phyloP scores from a whole-genome alignment of 1,140 invertebrate genomes.

The Philopotamus ludificatus region DNA sequence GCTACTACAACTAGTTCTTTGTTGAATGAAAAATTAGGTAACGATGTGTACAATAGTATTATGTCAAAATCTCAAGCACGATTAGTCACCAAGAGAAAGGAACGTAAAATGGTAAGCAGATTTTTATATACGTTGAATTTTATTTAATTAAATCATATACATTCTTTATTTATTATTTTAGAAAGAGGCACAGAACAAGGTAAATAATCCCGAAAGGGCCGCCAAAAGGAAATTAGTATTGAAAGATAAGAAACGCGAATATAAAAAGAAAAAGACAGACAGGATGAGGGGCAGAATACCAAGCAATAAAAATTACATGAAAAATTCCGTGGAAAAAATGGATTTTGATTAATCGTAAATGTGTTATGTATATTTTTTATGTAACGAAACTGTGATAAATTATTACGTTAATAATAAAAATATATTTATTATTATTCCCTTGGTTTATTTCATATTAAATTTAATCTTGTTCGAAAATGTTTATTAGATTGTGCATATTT shows the following conservation, averaged over 20 bases:
- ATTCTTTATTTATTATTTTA: constrained; percentile 37
- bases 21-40: constrained; percentile 62
- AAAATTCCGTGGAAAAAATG: background rate
- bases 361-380: too few species aligned
- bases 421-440: too few species aligned
- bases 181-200: constrained; percentile 60
- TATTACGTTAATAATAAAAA: too few species aligned
- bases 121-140: constrained; percentile 38
- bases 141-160: background rate
- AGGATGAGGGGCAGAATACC: constrained; percentile 50
- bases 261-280: constrained; percentile 69
- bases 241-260: constrained; percentile 72
- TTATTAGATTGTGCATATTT: background rate
- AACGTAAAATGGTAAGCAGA: constrained; percentile 61
- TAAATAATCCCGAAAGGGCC: constrained; percentile 73
- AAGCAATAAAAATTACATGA: constrained; percentile 18
- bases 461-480: too few species aligned
- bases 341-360: constrained; percentile 13
- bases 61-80: constrained; percentile 57
- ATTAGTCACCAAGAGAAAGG: constrained; percentile 58
- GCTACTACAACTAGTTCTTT: constrained; percentile 64
- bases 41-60: constrained; percentile 60
- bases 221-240: constrained; percentile 75
- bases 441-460: too few species aligned
- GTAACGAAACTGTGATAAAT: constrained; percentile 20